phyloP scores from a whole-genome alignment of 2,113 vertebrate species.

The Hystrix brachyura region DNA sequence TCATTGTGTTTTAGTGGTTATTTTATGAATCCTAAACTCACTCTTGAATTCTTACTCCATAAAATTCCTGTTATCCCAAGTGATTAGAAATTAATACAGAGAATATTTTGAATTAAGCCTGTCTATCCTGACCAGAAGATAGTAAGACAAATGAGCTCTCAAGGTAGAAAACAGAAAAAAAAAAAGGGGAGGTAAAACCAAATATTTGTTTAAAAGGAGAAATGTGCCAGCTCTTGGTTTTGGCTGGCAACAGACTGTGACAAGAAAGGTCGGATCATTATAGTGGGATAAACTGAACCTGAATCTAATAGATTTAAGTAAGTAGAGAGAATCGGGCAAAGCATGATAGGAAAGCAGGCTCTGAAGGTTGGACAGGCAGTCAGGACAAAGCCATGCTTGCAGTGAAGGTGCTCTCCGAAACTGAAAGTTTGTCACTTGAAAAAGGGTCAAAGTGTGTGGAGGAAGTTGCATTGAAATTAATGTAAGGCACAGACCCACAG shows the following conservation, averaged over 20 bases:
- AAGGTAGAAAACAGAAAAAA: conserved; percentile 5
- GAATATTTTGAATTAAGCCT: background rate
- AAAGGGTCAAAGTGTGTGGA: background rate
- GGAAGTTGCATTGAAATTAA: conserved; percentile 49
- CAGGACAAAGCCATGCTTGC: conserved; percentile 10
- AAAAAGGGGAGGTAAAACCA: conserved; percentile 24
- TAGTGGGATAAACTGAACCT: background rate
- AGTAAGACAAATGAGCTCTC: conserved; percentile 19
- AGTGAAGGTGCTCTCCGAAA: conserved; percentile 33
- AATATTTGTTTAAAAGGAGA: conserved; percentile 4
- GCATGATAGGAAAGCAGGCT: background rate
- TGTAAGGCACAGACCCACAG: background rate
- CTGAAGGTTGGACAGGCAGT: conserved; percentile 27
- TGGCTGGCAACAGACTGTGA: background rate
- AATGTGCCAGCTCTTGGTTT: background rate
- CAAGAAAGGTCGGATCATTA: background rate
- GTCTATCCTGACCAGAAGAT: background rate
- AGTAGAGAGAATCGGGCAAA: conserved; percentile 12
- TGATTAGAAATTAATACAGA: conserved; percentile 59
- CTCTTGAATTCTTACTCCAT: conserved; percentile 52
- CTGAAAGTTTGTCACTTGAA: background rate
- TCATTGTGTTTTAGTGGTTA: conserved; percentile 49
- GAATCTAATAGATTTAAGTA: conserved; percentile 20
- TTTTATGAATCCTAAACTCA: conserved; percentile 55
- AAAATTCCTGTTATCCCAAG: conserved; percentile 35